Evolutionary conservation across 2,797 vertebrate species (phyloP), one percentile per base, ranked within the genome.

Genomic region (Typhlichthys subterraneus): DNA sequence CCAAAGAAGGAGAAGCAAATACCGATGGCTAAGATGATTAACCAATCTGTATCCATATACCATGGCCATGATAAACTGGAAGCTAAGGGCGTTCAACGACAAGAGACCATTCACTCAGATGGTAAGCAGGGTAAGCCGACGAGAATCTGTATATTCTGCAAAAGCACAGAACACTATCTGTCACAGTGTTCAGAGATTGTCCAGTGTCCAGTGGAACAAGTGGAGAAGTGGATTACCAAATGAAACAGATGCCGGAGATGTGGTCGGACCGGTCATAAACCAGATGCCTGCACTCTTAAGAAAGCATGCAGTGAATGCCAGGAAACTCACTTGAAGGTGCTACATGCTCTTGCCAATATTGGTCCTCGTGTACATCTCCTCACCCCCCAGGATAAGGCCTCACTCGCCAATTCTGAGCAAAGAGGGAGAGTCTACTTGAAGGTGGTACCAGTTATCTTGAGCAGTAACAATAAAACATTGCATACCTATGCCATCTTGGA

Each of bases 251-350:
- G 14, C 19, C 10, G 14, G 12, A 57, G 19, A 3, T 57, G 56
- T 42, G 33, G 54, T 12, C 5, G 31, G 2, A 56, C 29, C 13
- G 42, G 8, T 15, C 54, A 56, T 12, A 42, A 4, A 10, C 31
- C 12, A 5, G 54, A 57, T 2, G 54, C 54, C 2, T 56, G n/a
- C 6, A 56, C 31, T 2, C 13, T 57, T 1, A 19, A 57, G 9
- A 57, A 57, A 10, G 42, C 56, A 14, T 57, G 56, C 14, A 57
- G 14, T 57, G 15, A 23, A 57, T 57, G 56, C 6, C 38, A 57
- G 15, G 42, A 57, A 10, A 12, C 46, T 10, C 56, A 57, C 15
- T 42, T 57, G 2, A 2, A 11, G 6, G 38, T 58, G 5, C 11
- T 46, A 1, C 15, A 58, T 12, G 10, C 14, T 45, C 17, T 58